These are phyloP conservation scores for Heliconius erato DNA, from an alignment of 2,888 invertebrate species.

Conservation along the genomic window DNA sequence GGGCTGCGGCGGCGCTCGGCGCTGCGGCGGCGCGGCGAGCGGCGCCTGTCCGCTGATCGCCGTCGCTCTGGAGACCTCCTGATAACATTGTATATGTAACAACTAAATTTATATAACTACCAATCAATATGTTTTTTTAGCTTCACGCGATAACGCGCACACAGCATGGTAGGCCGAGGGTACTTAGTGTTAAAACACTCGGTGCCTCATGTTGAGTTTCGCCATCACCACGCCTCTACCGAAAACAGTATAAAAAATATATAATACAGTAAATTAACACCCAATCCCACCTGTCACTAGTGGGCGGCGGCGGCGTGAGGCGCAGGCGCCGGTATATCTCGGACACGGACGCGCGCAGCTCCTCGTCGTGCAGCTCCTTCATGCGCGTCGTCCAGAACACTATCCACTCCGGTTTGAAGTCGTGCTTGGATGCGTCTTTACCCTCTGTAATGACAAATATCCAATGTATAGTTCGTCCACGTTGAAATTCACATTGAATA, in stretches of 20 bases:
- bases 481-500: not conserved
- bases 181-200: too few species aligned
- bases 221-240: too few species aligned
- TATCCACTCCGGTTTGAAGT: conserved; percentile 96
- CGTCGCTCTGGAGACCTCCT: conserved; percentile 54
- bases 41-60: conserved; percentile 51
- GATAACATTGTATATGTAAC: not conserved
- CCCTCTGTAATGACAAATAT: conserved; percentile 74
- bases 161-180: not conserved
- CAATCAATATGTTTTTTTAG: not conserved
- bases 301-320: conserved; percentile 66
- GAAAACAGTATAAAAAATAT: too few species aligned
- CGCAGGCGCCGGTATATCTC: conserved; percentile 89
- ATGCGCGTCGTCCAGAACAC: conserved; percentile 93
- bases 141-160: not conserved
- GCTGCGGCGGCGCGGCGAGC: conserved; percentile 44
- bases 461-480: not conserved
- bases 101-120: too few species aligned
- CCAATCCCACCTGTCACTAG: not conserved
- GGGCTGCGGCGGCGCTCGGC: conserved; percentile 40
- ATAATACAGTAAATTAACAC: too few species aligned
- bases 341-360: conserved; percentile 88
- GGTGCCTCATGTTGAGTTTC: too few species aligned
- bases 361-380: conserved; percentile 90
- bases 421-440: conserved; percentile 91